Base-by-base conservation (phyloP, 2,113 vertebrate species). In the Gopherus evgoodei region DNA sequence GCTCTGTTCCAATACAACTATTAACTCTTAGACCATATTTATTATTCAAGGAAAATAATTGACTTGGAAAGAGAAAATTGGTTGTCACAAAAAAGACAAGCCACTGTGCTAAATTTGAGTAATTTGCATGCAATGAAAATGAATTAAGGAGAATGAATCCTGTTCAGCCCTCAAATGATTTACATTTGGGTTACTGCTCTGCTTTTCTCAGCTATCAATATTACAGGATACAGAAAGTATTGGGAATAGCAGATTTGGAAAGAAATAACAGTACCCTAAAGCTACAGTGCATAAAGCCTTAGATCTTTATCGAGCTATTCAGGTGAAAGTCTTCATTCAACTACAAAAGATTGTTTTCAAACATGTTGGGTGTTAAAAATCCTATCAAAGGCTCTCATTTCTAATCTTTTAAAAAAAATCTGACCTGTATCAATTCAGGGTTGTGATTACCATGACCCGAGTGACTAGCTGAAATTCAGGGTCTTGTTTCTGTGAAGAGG, bases 31-130 rank as follows among this genome's bases (percentile, higher is more conserved):
- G 94, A 96, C 90, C 94, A 88, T 95, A 96, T 97, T 98, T 98
- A 97, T 98, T 97, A 97, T 98, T 98, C 97, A 98, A 95, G 76
- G 81, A 82, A 97, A 98, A 97, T 98, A 96, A 97, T 93, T 97
- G 88, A 97, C 97, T 98, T 0, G 1, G 56, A 94, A 95, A 92
- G 90, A 94, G 94, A 97, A 97, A 96, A 97, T 96, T 97, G 81
- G 56, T 97, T 98, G 97, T 97, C 97, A 98, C 92, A 91, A 93
- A 98, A 97, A 95, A 91, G 95, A 95, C 92, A 97, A 97, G 94
- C 56, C 47, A 50, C 56, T 97, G 56, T 86, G 92, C 65, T 95
- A 96, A 97, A 95, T 96, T 92, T 91, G 94, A 93, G 91, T 97
- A 87, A 97, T 96, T 98, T 97, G 90, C 52, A 94, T 92, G 90